phyloP scores from a whole-genome alignment of 2,888 invertebrate species.

The Tenthredo amoena region DNA sequence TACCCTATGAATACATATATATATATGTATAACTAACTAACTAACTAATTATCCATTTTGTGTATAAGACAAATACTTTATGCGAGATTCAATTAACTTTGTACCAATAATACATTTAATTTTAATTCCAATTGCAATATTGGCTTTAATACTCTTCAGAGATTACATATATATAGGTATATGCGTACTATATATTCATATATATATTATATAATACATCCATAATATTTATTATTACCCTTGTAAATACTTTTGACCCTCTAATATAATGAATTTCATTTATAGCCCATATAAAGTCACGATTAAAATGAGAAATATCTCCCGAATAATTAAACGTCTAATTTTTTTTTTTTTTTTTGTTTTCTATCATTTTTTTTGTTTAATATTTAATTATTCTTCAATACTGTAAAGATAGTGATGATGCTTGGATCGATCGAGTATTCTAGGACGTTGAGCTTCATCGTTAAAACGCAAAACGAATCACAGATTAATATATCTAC shows the following conservation, averaged over 20 bases:
- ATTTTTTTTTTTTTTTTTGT: neutral
- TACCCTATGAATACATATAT: conserved; percentile 53
- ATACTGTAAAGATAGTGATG: conserved; percentile 6
- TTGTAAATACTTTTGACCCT: neutral
- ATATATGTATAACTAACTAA: conserved; percentile 45
- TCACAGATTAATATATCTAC: conserved; percentile 24
- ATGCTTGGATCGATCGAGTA: neutral
- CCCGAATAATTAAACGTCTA: neutral
- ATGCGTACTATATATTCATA: neutral
- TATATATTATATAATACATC: neutral
- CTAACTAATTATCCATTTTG: conserved; percentile 10
- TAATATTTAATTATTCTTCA: neutral
- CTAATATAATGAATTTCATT: neutral
- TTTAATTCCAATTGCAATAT: neutral
- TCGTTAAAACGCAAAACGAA: conserved; percentile 27
- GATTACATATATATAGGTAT: neutral
- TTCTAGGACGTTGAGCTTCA: neutral
- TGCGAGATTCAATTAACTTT: neutral
- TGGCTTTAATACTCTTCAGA: neutral
- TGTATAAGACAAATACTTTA: conserved; percentile 50
- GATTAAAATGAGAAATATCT: neutral
- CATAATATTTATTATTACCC: neutral
- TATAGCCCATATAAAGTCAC: neutral
- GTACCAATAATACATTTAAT: neutral
- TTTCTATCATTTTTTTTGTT: neutral